Evolutionary conservation across 2,888 invertebrate species (phyloP).

Genomic region (Hecatera dysodea): DNA sequence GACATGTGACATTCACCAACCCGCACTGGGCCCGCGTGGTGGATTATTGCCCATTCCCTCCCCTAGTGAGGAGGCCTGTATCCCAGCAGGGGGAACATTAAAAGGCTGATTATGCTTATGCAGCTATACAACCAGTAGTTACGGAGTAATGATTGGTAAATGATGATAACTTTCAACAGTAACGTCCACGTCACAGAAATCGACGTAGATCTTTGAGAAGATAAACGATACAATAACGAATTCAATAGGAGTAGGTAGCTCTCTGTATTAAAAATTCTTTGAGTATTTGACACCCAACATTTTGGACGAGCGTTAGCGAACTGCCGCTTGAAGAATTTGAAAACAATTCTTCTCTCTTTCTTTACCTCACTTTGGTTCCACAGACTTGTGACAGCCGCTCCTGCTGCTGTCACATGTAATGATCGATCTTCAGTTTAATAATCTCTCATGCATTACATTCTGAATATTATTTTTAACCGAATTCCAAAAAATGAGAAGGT

Average conservation of each 20-base stretch:
- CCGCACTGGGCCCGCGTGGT: too few species aligned
- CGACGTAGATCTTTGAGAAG: background rate
- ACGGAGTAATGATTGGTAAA: constrained; percentile 4
- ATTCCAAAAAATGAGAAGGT: too few species aligned
- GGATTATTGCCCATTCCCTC: too few species aligned
- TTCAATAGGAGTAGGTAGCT: background rate
- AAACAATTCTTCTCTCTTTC: background rate
- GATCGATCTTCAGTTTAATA: background rate
- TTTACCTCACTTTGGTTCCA: background rate
- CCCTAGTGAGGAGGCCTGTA: too few species aligned
- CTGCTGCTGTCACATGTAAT: too few species aligned
- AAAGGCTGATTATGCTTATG: background rate
- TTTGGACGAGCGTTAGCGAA: background rate
- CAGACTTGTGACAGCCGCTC: too few species aligned
- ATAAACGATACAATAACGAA: background rate
- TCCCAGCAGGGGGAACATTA: too few species aligned
- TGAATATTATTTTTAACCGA: too few species aligned
- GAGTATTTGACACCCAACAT: background rate
- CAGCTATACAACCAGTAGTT: background rate
- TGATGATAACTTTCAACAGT: constrained; percentile 20
- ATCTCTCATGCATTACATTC: background rate
- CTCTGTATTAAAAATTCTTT: background rate
- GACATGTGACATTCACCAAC: too few species aligned
- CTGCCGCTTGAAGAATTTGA: background rate
- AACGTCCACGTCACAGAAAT: constrained; percentile 11